A percentile compares a stretch with the other conserved stretches of the same genome.
Evolutionary conservation across 2,888 invertebrate genomes (phyloP).

Genomic region (Shargacucullia verbasci): DNA sequence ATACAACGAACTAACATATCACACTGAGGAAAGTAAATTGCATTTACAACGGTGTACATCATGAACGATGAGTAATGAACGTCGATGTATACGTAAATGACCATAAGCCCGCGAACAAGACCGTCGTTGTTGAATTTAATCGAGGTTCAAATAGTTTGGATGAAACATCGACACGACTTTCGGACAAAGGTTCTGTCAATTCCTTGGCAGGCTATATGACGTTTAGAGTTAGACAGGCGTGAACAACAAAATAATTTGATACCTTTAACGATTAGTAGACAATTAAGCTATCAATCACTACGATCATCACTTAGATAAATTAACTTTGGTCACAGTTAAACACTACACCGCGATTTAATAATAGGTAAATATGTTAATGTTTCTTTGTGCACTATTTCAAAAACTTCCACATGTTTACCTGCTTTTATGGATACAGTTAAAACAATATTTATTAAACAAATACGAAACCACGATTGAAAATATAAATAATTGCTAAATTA

Average conservation of each 20-base stretch:
- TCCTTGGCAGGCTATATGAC: conserved; percentile 63
- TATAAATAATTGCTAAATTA: conserved; percentile 55
- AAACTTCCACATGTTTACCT: conserved; percentile 6
- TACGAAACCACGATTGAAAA: conserved; percentile 41
- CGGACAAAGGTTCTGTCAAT: conserved; percentile 80
- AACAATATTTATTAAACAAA: conserved; percentile 27
- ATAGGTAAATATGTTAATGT: no score
- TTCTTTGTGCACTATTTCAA: background rate
- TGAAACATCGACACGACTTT: conserved; percentile 76
- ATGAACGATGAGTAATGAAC: conserved; percentile 76
- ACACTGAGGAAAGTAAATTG: conserved; percentile 78
- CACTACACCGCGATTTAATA: no score
- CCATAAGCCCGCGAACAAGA: conserved; percentile 77
- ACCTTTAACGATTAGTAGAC: conserved; percentile 64
- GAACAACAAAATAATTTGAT: conserved; percentile 71
- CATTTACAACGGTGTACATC: conserved; percentile 70
- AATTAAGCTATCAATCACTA: conserved; percentile 57
- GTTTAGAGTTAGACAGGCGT: conserved; percentile 62
- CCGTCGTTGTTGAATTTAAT: conserved; percentile 76
- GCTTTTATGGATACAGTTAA: conserved; percentile 5
- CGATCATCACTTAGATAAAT: background rate
- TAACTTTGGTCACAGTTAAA: conserved; percentile 2
- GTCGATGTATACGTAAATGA: conserved; percentile 78
- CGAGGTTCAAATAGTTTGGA: conserved; percentile 78
- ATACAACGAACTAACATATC: conserved; percentile 70